Conservation (phyloP, 2,888 invertebrate genomes). For the Hydriomena furcata region DNA sequence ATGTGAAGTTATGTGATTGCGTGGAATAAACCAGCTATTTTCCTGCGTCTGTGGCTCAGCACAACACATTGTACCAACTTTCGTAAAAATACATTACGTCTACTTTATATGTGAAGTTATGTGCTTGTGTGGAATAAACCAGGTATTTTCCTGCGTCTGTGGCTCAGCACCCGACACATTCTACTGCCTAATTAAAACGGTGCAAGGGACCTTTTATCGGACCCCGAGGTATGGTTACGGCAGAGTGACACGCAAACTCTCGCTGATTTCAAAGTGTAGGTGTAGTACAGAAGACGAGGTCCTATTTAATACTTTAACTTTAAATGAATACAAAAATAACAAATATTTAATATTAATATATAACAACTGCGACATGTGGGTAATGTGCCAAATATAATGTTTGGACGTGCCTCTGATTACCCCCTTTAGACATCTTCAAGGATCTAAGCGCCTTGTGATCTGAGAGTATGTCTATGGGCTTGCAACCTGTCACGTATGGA, state of each 20-base stretch:
- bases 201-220: conserved; percentile 75
- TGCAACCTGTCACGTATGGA: no score
- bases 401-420: no score
- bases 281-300: conserved; percentile 12
- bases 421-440: no score
- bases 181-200: conserved; percentile 80
- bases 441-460: no score
- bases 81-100: no score
- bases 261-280: conserved; percentile 40
- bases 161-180: conserved; percentile 60
- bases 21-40: conserved; percentile 5
- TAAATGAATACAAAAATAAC: no score
- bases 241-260: conserved; percentile 73
- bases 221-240: conserved; percentile 73
- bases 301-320: no score
- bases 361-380: no score
- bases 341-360: no score
- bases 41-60: conserved; percentile 28
- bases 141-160: conserved; percentile 1
- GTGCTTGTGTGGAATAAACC: background rate
- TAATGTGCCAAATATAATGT: no score
- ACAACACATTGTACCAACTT: conserved; percentile 71
- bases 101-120: no score
- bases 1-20: background rate
- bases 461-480: no score